A percentile compares a stretch with the other conserved stretches of the same genome.
Evolutionary conservation across 2,888 invertebrate species (phyloP).

Genomic region (Rhingia rostrata): DNA sequence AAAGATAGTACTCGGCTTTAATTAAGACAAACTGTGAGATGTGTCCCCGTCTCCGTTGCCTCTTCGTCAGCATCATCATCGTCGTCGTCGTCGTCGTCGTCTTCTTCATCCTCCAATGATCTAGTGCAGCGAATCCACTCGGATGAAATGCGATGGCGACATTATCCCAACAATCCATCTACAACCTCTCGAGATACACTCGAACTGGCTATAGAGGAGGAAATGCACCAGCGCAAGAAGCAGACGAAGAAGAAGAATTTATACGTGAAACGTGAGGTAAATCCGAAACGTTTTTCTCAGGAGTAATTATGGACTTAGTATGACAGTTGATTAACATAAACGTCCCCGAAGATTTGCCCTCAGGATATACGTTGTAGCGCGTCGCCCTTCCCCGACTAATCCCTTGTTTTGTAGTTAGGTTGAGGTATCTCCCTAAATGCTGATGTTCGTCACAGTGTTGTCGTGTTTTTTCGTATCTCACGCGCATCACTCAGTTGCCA

Average conservation of each 20-base stretch:
- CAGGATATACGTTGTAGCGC: conserved; percentile 51
- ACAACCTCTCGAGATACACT: conserved; percentile 37
- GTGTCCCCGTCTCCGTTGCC: conserved; percentile 8
- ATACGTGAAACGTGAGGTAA: conserved; percentile 69
- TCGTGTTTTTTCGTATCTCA: conserved; percentile 72
- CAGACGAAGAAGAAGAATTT: conserved; percentile 39
- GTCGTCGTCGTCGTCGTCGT: conserved; percentile 9
- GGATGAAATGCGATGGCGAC: conserved; percentile 44
- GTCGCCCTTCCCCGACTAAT: conserved; percentile 42
- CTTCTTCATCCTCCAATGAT: conserved; percentile 37
- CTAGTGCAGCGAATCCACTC: conserved; percentile 27
- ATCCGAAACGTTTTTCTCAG: conserved; percentile 73
- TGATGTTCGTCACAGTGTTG: conserved; percentile 67
- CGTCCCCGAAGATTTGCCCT: conserved; percentile 72
- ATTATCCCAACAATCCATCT: conserved; percentile 72
- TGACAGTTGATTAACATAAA: conserved; percentile 75
- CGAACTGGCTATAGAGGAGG: background rate
- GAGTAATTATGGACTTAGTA: conserved; percentile 74
- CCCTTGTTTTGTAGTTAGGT: conserved; percentile 40
- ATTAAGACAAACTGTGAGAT: conserved; percentile 66
- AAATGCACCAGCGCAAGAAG: background rate
- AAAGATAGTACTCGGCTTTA: conserved; percentile 63
- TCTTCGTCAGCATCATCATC: conserved; percentile 1
- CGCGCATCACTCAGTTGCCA: conserved; percentile 69
- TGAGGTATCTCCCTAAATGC: conserved; percentile 5